Conservation (phyloP, 2,888 invertebrate species). For the Orthonychiurus folsomi region DNA sequence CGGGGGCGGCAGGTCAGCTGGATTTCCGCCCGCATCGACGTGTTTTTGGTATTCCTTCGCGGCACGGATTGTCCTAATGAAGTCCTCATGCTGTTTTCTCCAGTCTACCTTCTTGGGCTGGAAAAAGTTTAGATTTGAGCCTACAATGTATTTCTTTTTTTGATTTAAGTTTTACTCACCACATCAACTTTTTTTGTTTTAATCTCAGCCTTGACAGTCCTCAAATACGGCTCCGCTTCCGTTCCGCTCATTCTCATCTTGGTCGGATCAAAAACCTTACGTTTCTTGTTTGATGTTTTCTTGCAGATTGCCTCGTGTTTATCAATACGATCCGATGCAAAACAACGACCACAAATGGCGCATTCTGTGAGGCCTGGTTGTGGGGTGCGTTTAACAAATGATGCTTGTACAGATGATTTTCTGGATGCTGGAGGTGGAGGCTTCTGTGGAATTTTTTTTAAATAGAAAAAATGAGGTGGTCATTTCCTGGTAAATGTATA, state of each 20-base stretch:
- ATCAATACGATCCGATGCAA: slow-evolving; percentile 67
- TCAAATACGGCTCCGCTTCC: slow-evolving; percentile 58
- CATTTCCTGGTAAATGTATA: no score
- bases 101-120: slow-evolving; percentile 54
- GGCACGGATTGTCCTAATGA: slow-evolving; percentile 79
- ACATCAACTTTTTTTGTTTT: not conserved
- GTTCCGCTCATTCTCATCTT: slow-evolving; percentile 85
- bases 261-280: slow-evolving; percentile 83
- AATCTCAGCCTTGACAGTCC: not conserved
- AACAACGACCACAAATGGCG: slow-evolving; percentile 66
- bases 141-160: no score
- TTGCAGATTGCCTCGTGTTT: slow-evolving; percentile 80
- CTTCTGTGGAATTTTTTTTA: no score
- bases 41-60: slow-evolving; percentile 77
- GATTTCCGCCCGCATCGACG: slow-evolving; percentile 71
- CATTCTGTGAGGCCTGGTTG: slow-evolving; percentile 48
- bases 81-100: slow-evolving; percentile 88
- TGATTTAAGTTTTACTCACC: not conserved
- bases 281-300: slow-evolving; percentile 65
- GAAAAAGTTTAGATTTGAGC: not conserved
- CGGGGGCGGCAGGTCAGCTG: slow-evolving; percentile 77
- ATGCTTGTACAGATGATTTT: no score
- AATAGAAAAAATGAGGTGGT: no score
- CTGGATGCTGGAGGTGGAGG: no score
- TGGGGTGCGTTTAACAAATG: no score